A percentile compares a stretch with the other conserved stretches of the same genome.
phyloP scores from a whole-genome alignment of 2,113 vertebrate genomes.

The Dermatemys mawii region DNA sequence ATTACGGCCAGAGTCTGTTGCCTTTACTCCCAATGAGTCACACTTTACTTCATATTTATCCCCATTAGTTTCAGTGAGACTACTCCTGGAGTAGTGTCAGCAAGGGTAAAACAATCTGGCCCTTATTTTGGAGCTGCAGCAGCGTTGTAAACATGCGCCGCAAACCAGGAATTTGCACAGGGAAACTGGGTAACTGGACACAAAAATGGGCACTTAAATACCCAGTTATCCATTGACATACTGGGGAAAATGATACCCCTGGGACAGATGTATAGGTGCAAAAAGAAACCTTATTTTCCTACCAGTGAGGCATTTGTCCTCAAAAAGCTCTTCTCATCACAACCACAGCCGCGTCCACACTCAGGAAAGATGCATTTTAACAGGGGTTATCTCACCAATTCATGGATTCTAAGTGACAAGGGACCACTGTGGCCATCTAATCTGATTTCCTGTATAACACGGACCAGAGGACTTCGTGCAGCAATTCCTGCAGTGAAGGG shows the following conservation, averaged over 20 bases:
- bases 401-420: no score
- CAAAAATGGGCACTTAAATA: background rate
- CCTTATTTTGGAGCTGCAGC: background rate
- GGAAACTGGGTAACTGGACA: background rate
- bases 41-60: background rate
- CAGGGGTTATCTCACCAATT: background rate
- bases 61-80: background rate
- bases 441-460: background rate
- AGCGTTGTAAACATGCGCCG: background rate
- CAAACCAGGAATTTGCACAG: background rate
- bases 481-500: background rate
- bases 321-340: no score
- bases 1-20: background rate
- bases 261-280: background rate
- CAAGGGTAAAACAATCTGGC: accelerated
- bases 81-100: background rate
- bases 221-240: background rate
- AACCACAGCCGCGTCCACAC: no score
- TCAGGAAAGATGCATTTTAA: no score
- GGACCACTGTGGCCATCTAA: no score
- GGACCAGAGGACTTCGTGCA: background rate
- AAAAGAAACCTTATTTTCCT: no score
- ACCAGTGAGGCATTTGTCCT: no score
- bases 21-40: background rate
- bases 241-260: background rate